A percentile compares a stretch with the other conserved stretches of the same genome.
phyloP scores from a whole-genome alignment of 2,113 vertebrate species.

The Seriola aureovittata region DNA sequence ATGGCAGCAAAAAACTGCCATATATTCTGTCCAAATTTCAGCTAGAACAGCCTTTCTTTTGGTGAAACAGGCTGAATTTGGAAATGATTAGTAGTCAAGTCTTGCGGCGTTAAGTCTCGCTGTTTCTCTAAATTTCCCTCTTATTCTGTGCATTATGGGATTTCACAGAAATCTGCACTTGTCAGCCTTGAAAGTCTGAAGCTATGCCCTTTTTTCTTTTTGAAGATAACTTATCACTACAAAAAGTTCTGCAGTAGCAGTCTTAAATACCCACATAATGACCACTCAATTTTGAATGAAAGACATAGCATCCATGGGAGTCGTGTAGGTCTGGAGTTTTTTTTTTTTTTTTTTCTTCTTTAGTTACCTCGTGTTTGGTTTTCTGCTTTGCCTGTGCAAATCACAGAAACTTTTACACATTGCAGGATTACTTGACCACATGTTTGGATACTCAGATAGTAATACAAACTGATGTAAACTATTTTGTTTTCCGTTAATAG shows the following conservation, averaged over 20 bases:
- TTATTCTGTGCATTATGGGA: neutral
- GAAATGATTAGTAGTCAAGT: neutral
- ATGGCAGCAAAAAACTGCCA: neutral
- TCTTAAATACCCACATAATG: neutral
- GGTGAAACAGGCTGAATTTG: neutral
- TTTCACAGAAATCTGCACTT: slow-evolving; percentile 1
- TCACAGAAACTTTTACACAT: neutral
- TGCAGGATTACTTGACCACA: neutral
- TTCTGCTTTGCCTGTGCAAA: neutral
- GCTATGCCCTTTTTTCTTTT: too few relatives aligned
- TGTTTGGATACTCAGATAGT: neutral
- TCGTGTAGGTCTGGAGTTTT: neutral
- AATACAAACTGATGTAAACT: slow-evolving; percentile 1
- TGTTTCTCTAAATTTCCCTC: neutral
- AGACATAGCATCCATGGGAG: neutral
- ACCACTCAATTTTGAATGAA: neutral
- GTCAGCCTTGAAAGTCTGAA: neutral
- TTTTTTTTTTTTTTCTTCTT: neutral
- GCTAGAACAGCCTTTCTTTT: neutral
- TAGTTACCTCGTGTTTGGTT: neutral
- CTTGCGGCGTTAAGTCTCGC: neutral
- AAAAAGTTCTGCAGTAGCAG: neutral
- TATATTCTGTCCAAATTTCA: neutral
- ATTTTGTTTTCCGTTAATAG: neutral
- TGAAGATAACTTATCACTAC: neutral